Percentiles rank a stretch among this genome's conserved stretches.
Evolutionary conservation across 2,113 vertebrate species (phyloP).

Genomic region (Hymenochirus boettgeri): DNA sequence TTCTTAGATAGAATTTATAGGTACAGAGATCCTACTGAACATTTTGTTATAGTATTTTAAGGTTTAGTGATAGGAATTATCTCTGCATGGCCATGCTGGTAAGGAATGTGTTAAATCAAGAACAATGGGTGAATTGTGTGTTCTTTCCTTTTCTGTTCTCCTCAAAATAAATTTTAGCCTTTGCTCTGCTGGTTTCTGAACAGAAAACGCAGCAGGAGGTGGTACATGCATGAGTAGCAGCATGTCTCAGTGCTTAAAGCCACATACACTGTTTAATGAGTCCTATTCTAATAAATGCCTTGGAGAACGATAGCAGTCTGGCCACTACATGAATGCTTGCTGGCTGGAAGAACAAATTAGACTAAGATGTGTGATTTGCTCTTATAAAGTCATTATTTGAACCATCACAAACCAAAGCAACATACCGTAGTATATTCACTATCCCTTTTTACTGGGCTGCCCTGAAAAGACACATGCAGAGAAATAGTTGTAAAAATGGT

Average conservation of each 20-base stretch:
- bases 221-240: conserved; percentile 5
- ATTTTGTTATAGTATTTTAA: no score
- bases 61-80: no score
- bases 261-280: not conserved
- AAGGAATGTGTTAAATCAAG: no score
- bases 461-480: not conserved
- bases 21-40: no score
- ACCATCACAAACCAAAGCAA: not conserved
- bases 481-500: not conserved
- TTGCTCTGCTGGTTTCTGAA: conserved; percentile 7
- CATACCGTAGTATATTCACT: not conserved
- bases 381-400: not conserved
- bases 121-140: no score
- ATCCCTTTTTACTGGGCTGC: not conserved
- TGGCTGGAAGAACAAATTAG: not conserved
- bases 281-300: conserved; percentile 3
- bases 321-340: not conserved
- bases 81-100: no score
- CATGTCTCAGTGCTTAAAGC: conserved; percentile 4
- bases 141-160: not conserved
- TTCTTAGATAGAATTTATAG: no score
- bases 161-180: conserved; percentile 2
- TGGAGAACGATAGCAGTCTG: not conserved
- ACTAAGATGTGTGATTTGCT: not conserved
- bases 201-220: conserved; percentile 17